phyloP scores from a whole-genome alignment of 2,797 vertebrate species.

The Clarias laeviceps region DNA sequence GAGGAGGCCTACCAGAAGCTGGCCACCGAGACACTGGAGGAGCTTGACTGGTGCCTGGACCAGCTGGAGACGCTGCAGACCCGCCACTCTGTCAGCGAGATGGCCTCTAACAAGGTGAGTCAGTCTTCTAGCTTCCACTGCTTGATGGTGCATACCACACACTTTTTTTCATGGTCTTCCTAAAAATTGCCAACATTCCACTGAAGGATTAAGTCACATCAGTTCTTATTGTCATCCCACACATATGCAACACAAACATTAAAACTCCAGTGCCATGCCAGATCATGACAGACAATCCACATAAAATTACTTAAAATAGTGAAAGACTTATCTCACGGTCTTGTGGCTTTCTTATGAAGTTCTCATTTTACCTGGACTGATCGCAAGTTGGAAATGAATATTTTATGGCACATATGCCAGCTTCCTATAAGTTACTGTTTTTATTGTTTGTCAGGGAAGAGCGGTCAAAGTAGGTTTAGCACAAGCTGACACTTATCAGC shows the following conservation, averaged over 20 bases:
- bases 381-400: neutral
- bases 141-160: neutral
- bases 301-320: neutral
- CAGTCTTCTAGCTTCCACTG: constrained; percentile 13
- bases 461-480: constrained; percentile 38
- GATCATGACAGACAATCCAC: neutral
- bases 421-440: neutral
- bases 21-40: constrained; percentile 97
- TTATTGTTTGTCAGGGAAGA: constrained; percentile 16
- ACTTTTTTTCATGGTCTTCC: neutral
- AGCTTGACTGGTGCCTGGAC: constrained; percentile 99
- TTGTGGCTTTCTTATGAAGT: neutral
- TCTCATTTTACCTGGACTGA: neutral
- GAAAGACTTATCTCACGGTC: neutral
- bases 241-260: neutral
- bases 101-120: constrained; percentile 96
- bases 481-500: constrained; percentile 26
- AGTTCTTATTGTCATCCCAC: neutral
- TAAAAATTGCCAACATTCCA: too few relatives aligned
- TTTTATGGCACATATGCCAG: neutral
- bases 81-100: constrained; percentile 96
- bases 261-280: neutral
- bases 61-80: constrained; percentile 98
- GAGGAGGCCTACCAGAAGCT: constrained; percentile 98
- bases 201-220: neutral